Conservation (phyloP, 2,888 invertebrate genomes). For the Drosophila fungiperda region DNA sequence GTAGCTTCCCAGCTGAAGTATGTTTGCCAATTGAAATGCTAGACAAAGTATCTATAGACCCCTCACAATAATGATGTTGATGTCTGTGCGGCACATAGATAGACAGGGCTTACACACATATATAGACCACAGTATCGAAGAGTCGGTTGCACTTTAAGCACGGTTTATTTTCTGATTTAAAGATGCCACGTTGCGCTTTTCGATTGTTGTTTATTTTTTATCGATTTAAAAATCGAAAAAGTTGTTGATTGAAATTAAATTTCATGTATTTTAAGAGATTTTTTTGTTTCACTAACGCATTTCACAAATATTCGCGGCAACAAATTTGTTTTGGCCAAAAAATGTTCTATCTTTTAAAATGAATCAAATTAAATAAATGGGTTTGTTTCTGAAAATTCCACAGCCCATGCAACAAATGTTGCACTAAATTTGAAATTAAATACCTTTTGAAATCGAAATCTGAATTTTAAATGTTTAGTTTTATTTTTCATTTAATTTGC, state of each 20-base stretch:
- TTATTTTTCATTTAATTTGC: not conserved
- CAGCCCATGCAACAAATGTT: not conserved
- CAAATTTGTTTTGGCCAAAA: not conserved
- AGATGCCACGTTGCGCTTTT: slow-evolving; percentile 34
- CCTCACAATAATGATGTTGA: slow-evolving; percentile 39
- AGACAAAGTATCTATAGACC: slow-evolving; percentile 76
- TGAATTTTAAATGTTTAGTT: not conserved
- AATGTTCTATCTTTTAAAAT: not conserved
- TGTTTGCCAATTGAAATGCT: slow-evolving; percentile 81
- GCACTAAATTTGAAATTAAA: no score
- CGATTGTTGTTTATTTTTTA: not conserved
- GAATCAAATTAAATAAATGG: not conserved
- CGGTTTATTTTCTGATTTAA: slow-evolving; percentile 42
- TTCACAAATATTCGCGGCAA: not conserved
- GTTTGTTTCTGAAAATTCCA: not conserved
- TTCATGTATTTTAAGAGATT: not conserved
- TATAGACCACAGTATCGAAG: slow-evolving; percentile 15
- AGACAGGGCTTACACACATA: slow-evolving; percentile 17
- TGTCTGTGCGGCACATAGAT: slow-evolving; percentile 46
- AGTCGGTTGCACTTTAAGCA: slow-evolving; percentile 18
- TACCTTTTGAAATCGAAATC: no score
- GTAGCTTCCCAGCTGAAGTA: slow-evolving; percentile 66
- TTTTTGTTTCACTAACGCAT: not conserved
- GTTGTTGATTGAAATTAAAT: not conserved
- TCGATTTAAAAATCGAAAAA: not conserved